Base-by-base conservation (phyloP, 2,888 invertebrate genomes). In the Limnephilus auricula region DNA sequence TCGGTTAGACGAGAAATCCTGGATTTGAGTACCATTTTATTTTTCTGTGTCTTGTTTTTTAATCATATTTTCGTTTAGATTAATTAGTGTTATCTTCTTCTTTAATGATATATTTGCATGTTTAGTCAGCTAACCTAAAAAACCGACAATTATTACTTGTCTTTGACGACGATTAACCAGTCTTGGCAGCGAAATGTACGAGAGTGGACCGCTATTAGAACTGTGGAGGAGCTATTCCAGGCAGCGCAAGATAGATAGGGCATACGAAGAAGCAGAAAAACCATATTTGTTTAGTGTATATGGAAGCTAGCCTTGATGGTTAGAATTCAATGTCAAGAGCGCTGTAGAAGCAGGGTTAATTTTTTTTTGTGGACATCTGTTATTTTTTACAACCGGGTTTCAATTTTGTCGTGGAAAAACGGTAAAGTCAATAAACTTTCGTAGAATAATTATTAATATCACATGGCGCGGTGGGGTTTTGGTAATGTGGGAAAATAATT, bases 401-500 rank as follows among this genome's bases (percentile, higher is more conserved):
- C 65, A 65, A 9, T 65, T 65, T 65, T 65, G 6, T 65, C n/a
- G 9, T 65, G 3, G 25, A 65, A 65, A 65, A 65, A 65, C n/a
- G 65, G 25, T 65, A 65, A 32, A 32, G 80, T 80, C 31, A 80
- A 80, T 80, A 80, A 80, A 80, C 80, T 32, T 31, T 80, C 31
- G 32, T 31, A n/a, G 65, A 15, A 40, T 25, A 15, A 40, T 25
- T 40, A 85, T 40, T 34, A 85, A 30, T 45, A 30, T 85, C 85
- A 85, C 40, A 85, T 85, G 85, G 32, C 30, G 37, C 15, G 12
- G 32, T 82, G 82, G 32, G 82, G 4, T 82, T 82, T 82, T 15
- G 18, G 45, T 85, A 65, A 65, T 50, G 87, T 87, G 87, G 65
- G 87, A 87, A 87, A 87, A 86, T 86, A 86, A 31, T 25, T 65